phyloP scores from a whole-genome alignment of 1,140 invertebrate species.

The Diploscapter pachys region DNA sequence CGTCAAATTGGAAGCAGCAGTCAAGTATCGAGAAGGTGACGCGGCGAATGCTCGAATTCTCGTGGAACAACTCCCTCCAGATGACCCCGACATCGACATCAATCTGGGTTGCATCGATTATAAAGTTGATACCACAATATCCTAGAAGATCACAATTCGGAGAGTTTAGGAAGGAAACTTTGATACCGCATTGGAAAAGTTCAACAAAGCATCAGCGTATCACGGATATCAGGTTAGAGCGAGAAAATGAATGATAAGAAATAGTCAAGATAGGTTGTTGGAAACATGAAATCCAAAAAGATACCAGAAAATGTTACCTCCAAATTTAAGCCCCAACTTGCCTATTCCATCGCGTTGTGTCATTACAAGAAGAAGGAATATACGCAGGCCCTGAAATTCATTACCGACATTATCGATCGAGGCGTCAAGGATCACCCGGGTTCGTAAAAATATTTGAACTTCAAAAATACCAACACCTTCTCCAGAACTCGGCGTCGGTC shows the following conservation, averaged over 20 bases:
- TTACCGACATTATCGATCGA: slow-evolving; percentile 89
- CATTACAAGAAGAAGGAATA: slow-evolving; percentile 92
- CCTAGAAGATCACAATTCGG: slow-evolving; percentile 28
- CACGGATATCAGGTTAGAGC: slow-evolving; percentile 72
- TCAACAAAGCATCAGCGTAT: slow-evolving; percentile 80
- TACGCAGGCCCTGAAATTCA: slow-evolving; percentile 73
- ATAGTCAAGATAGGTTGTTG: no score
- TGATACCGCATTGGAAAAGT: slow-evolving; percentile 87
- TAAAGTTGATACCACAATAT: slow-evolving; percentile 68
- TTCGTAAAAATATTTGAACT: slow-evolving; percentile 33
- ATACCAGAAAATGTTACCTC: neutral
- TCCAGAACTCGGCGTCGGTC: slow-evolving; percentile 83
- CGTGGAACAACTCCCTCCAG: slow-evolving; percentile 80
- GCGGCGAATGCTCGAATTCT: slow-evolving; percentile 81
- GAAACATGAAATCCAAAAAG: neutral
- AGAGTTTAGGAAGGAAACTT: slow-evolving; percentile 73
- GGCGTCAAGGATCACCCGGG: slow-evolving; percentile 90
- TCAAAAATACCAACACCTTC: neutral
- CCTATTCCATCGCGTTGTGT: slow-evolving; percentile 92
- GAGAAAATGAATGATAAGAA: no score
- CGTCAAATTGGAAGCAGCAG: slow-evolving; percentile 90
- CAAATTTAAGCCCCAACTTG: slow-evolving; percentile 68
- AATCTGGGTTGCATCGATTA: slow-evolving; percentile 91
- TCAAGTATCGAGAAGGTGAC: slow-evolving; percentile 95
- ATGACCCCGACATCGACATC: slow-evolving; percentile 90